Conservation (phyloP, 2,888 invertebrate genomes). For the Vanessa cardui region DNA sequence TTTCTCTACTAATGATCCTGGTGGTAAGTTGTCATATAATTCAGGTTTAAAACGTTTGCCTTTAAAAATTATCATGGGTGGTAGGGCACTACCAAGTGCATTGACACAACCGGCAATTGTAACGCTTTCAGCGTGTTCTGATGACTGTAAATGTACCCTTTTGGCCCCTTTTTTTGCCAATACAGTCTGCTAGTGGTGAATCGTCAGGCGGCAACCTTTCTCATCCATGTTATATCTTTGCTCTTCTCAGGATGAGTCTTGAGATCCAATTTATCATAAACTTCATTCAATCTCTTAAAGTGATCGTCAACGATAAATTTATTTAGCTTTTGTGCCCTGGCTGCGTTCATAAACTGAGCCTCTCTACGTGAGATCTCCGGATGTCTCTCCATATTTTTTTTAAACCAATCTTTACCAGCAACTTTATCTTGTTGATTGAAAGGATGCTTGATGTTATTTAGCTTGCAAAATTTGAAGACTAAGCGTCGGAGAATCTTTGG, state of each 20-base stretch:
- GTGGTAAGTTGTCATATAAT: conserved; percentile 37
- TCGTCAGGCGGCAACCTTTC: conserved; percentile 42
- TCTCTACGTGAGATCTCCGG: conserved; percentile 38
- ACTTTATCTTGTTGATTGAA: conserved; percentile 38
- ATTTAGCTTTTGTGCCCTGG: conserved; percentile 46
- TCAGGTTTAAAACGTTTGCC: conserved; percentile 36
- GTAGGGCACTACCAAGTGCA: conserved; percentile 18
- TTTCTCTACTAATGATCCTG: conserved; percentile 40
- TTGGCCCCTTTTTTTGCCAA: conserved; percentile 43
- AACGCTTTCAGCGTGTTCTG: conserved; percentile 42
- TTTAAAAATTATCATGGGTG: conserved; percentile 42
- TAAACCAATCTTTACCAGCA: conserved; percentile 46
- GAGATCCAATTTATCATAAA: conserved; percentile 30
- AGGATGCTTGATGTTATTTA: conserved; percentile 40
- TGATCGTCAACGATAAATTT: conserved; percentile 38
- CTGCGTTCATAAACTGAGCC: conserved; percentile 46
- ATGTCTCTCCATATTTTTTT: conserved; percentile 43
- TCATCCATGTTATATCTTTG: conserved; percentile 46
- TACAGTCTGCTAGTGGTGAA: conserved; percentile 44
- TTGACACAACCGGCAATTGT: conserved; percentile 38
- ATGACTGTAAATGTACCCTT: conserved; percentile 41
- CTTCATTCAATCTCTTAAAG: conserved; percentile 37
- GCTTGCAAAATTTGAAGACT: conserved; percentile 43
- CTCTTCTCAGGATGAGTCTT: conserved; percentile 38
- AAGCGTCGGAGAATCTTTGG: conserved; percentile 28